These are phyloP conservation scores for Brachyopa scutellaris DNA, from an alignment of 2,888 invertebrate species.

Conservation along the genomic window DNA sequence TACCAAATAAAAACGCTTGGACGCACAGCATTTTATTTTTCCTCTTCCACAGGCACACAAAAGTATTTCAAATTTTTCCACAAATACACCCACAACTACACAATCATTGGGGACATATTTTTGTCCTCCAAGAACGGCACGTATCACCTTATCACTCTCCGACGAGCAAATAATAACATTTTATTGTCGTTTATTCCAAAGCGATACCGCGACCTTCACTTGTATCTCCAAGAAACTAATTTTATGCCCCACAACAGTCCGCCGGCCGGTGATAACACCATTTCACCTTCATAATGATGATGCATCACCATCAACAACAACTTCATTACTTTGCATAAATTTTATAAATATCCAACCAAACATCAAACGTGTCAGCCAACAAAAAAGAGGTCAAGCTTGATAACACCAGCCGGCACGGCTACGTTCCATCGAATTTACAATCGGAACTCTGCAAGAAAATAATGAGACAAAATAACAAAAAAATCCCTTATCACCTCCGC, in stretches of 20 bases:
- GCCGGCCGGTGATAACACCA: constrained; percentile 1
- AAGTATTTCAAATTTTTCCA: too few relatives aligned
- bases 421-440: constrained; percentile 10
- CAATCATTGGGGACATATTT: neutral
- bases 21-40: too few relatives aligned
- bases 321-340: constrained; percentile 11
- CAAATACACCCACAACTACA: too few relatives aligned
- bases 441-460: constrained; percentile 13
- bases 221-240: neutral
- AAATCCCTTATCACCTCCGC: constrained; percentile 23
- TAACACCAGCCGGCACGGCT: constrained; percentile 10
- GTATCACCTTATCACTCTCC: constrained; percentile 14
- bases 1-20: too few relatives aligned
- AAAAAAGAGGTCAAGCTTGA: constrained; percentile 47
- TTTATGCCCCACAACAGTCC: neutral
- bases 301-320: neutral
- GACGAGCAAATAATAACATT: neutral
- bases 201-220: neutral
- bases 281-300: constrained; percentile 2
- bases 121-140: constrained; percentile 18
- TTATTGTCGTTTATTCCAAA: neutral
- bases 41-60: too few relatives aligned
- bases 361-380: constrained; percentile 1
- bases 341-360: constrained; percentile 31
- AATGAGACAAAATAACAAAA: constrained; percentile 24